Evolutionary conservation across 2,113 vertebrate species (phyloP).

Genomic region (Furnarius figulus): DNA sequence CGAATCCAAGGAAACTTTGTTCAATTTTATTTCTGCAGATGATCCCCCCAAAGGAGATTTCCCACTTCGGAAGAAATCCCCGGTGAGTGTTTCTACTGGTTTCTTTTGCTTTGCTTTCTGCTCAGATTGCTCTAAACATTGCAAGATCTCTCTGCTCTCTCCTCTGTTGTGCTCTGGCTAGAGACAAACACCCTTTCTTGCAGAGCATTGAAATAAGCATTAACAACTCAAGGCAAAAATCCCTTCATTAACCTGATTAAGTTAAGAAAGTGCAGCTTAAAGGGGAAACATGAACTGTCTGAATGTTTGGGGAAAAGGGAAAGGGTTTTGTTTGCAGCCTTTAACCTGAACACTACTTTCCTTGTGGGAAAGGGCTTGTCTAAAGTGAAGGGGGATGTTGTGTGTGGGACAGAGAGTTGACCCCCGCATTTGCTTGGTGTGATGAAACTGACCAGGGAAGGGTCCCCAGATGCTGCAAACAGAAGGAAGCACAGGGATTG

Average conservation of each 20-base stretch:
- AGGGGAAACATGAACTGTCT: background rate
- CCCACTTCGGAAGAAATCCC: slow-evolving; percentile 64
- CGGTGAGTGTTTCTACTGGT: slow-evolving; percentile 69
- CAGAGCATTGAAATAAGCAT: slow-evolving; percentile 52
- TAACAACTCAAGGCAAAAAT: slow-evolving; percentile 59
- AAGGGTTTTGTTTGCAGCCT: background rate
- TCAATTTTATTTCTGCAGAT: slow-evolving; percentile 73
- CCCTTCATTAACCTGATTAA: slow-evolving; percentile 56
- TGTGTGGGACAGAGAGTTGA: background rate
- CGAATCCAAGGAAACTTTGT: slow-evolving; percentile 74
- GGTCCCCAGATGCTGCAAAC: background rate
- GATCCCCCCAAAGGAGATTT: slow-evolving; percentile 52
- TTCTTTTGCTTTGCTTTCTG: slow-evolving; percentile 40
- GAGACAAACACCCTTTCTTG: slow-evolving; percentile 57
- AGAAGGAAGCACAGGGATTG: background rate
- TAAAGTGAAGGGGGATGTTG: background rate
- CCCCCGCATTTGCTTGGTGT: background rate
- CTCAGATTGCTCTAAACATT: slow-evolving; percentile 41
- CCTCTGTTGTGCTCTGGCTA: slow-evolving; percentile 45
- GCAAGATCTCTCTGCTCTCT: slow-evolving; percentile 48
- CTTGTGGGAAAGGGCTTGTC: background rate
- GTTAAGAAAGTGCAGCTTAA: slow-evolving; percentile 29
- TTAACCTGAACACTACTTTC: background rate
- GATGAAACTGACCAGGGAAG: background rate
- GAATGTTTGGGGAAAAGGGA: background rate